These are phyloP conservation scores for Trichacis sp. DNA, from an alignment of 2,888 invertebrate species.

Conservation along the genomic window DNA sequence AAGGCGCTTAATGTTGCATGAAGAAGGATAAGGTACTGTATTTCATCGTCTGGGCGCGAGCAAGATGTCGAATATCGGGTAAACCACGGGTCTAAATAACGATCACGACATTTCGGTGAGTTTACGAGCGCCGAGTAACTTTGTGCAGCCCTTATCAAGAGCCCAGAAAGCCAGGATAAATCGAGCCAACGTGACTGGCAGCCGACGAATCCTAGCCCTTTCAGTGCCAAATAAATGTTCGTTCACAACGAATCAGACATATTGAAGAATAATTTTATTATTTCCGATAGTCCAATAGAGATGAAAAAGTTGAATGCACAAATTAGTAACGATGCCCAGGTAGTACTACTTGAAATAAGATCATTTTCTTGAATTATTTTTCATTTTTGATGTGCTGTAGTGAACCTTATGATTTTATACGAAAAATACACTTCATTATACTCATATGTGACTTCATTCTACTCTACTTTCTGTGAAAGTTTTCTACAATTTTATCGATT, in stretches of 20 bases:
- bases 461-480: no score
- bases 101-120: conserved; percentile 44
- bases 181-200: conserved; percentile 61
- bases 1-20: conserved; percentile 67
- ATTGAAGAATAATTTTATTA: conserved; percentile 35
- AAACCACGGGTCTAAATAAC: conserved; percentile 53
- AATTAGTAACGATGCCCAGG: no score
- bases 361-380: no score
- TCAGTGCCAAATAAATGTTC: conserved; percentile 36
- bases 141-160: conserved; percentile 36
- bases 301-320: no score
- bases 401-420: no score
- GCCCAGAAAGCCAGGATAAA: conserved; percentile 54
- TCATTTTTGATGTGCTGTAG: no score
- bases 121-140: conserved; percentile 40
- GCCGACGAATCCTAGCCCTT: conserved; percentile 57
- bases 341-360: no score
- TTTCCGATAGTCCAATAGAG: conserved; percentile 27
- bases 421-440: no score
- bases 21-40: conserved; percentile 66
- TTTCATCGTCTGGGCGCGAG: conserved; percentile 44
- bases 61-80: conserved; percentile 39
- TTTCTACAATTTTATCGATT: no score
- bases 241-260: no score
- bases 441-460: no score